phyloP scores from a whole-genome alignment of 2,888 invertebrate genomes.

The Synergus laeviventris region DNA sequence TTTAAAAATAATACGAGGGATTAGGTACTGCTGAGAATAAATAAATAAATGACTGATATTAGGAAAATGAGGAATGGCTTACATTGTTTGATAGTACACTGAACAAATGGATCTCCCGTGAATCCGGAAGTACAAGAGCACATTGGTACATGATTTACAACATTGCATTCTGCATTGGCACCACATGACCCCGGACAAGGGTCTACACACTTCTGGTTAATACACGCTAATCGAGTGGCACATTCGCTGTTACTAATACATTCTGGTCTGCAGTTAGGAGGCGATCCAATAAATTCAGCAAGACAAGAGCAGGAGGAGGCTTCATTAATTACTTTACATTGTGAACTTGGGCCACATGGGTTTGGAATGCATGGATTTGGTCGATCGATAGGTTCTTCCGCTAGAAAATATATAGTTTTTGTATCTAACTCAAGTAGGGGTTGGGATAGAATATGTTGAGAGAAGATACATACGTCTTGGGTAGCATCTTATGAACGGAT shows the following conservation, averaged over 20 bases:
- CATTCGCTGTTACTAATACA: conserved; percentile 85
- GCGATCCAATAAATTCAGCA: conserved; percentile 82
- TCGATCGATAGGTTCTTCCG: conserved; percentile 65
- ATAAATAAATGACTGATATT: neutral
- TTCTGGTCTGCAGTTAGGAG: conserved; percentile 87
- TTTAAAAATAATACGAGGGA: conserved; percentile 71
- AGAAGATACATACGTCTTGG: conserved; percentile 55
- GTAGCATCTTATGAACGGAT: conserved; percentile 83
- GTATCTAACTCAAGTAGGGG: neutral
- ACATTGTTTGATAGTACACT: conserved; percentile 79
- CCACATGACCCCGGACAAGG: conserved; percentile 83
- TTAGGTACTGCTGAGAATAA: conserved; percentile 7
- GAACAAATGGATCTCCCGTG: conserved; percentile 83
- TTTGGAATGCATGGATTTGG: conserved; percentile 80
- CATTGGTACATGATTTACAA: conserved; percentile 83
- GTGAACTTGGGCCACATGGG: conserved; percentile 81
- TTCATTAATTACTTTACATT: conserved; percentile 78
- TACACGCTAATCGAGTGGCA: conserved; percentile 80
- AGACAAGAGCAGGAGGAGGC: conserved; percentile 84
- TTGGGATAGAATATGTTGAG: conserved; percentile 54
- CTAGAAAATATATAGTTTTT: conserved; percentile 10
- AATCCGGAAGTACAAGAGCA: conserved; percentile 79
- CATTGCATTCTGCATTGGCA: conserved; percentile 80
- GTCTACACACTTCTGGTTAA: conserved; percentile 82
- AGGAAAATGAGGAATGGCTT: conserved; percentile 34